phyloP scores from a whole-genome alignment of 92 coral and sea anemone genomes.

The Epizoanthus stellaris region DNA sequence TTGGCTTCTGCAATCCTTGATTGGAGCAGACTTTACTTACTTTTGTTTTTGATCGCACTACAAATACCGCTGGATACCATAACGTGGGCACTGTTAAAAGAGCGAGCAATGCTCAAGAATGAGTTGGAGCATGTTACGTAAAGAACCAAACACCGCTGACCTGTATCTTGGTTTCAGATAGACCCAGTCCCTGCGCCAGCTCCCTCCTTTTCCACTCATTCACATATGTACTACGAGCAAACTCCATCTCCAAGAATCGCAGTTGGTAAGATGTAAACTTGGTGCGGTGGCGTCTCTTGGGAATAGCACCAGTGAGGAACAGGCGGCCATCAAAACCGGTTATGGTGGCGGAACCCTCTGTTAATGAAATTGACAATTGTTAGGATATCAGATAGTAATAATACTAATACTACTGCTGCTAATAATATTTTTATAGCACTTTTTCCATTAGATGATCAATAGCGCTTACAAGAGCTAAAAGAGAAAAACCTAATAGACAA shows the following conservation, averaged over 20 bases:
- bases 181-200: constrained; percentile 14
- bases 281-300: constrained; percentile 29
- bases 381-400: not conserved
- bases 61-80: no score
- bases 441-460: no score
- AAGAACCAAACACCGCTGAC: not conserved
- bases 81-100: no score
- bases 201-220: constrained; percentile 37
- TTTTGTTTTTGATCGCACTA: no score
- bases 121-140: no score
- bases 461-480: no score
- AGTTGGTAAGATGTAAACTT: constrained; percentile 31
- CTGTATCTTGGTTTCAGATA: constrained; percentile 23
- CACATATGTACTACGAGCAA: constrained; percentile 16
- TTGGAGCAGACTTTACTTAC: no score
- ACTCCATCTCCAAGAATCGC: constrained; percentile 16
- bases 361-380: not conserved
- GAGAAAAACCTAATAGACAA: no score
- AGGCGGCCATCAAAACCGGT: not conserved
- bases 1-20: no score
- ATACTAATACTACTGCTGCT: no score
- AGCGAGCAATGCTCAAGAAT: no score
- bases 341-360: not conserved
- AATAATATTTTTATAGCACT: no score
- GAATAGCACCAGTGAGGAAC: not conserved